A percentile compares a stretch with the other conserved stretches of the same genome.
These are phyloP conservation scores for Macrochelys suwanniensis DNA, from an alignment of 2,797 vertebrate species.

Conservation along the genomic window DNA sequence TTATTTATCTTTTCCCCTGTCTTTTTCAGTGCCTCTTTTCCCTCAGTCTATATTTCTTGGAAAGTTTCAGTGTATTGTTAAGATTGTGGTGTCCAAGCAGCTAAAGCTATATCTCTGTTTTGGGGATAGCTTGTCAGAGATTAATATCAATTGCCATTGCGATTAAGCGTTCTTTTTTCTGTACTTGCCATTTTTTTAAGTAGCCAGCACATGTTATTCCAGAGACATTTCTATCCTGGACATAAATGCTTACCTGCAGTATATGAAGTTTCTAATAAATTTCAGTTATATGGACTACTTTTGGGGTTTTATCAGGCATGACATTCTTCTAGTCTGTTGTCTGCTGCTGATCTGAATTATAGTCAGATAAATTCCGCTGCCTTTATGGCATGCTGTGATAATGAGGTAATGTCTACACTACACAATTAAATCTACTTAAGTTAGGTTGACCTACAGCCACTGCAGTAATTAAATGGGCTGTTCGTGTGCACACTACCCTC, in stretches of 20 bases:
- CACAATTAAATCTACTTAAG: neutral
- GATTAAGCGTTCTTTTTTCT: constrained; percentile 25
- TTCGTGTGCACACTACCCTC: neutral
- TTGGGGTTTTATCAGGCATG: constrained; percentile 28
- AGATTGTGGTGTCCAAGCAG: neutral
- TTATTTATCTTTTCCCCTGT: neutral
- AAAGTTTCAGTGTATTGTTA: neutral
- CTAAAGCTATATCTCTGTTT: neutral
- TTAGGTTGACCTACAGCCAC: neutral
- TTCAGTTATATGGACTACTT: neutral
- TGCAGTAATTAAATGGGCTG: neutral
- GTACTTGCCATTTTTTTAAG: constrained; percentile 16
- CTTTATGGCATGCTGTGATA: neutral
- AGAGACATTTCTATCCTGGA: neutral
- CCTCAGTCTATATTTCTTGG: neutral
- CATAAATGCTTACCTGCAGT: neutral
- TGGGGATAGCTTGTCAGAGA: neutral
- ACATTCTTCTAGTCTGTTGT: neutral
- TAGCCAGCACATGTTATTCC: neutral
- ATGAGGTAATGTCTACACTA: neutral
- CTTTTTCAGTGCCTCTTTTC: neutral
- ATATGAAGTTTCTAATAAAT: constrained; percentile 29
- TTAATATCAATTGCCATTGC: neutral
- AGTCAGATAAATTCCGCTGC: neutral
- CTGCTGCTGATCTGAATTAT: neutral